Evolutionary conservation across 2,888 invertebrate genomes (phyloP).

Genomic region (Rhorus exstirpatorius): DNA sequence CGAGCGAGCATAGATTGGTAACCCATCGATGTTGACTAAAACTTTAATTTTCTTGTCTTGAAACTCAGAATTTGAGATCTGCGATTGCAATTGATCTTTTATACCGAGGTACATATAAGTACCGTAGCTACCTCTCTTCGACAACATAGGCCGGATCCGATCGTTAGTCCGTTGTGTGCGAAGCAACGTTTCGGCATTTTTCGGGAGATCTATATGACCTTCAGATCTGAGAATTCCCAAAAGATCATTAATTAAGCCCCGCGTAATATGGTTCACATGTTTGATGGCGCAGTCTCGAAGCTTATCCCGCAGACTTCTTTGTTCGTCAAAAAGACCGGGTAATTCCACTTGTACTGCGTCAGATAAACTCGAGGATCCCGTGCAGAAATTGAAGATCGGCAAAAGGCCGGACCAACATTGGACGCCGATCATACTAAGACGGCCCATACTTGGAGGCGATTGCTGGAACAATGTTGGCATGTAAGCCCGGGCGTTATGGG

Average conservation of each 20-base stretch:
- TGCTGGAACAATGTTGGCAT: too few relatives aligned
- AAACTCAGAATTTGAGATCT: conserved; percentile 32
- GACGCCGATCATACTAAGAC: too few relatives aligned
- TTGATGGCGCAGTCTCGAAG: conserved; percentile 57
- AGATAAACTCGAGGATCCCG: too few relatives aligned
- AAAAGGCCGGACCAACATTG: too few relatives aligned
- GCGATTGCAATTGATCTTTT: conserved; percentile 29
- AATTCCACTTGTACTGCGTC: conserved; percentile 20
- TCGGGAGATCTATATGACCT: conserved; percentile 54
- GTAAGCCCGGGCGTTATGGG: too few relatives aligned
- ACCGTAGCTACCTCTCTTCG: conserved; percentile 44
- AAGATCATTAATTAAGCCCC: conserved; percentile 41
- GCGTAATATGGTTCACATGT: conserved; percentile 41
- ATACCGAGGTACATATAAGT: conserved; percentile 51
- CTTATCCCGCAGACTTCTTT: conserved; percentile 33
- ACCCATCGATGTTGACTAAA: conserved; percentile 52
- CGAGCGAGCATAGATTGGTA: conserved; percentile 42
- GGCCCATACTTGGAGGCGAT: too few relatives aligned
- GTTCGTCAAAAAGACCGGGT: conserved; percentile 8
- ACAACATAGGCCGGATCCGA: conserved; percentile 40
- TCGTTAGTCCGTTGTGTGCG: conserved; percentile 25
- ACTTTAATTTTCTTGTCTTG: conserved; percentile 33
- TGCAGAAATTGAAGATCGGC: too few relatives aligned
- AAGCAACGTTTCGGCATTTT: conserved; percentile 53
- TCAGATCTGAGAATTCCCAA: conserved; percentile 45